Evolutionary conservation across 2,113 vertebrate genomes (phyloP).

Genomic region (Neogale vison): DNA sequence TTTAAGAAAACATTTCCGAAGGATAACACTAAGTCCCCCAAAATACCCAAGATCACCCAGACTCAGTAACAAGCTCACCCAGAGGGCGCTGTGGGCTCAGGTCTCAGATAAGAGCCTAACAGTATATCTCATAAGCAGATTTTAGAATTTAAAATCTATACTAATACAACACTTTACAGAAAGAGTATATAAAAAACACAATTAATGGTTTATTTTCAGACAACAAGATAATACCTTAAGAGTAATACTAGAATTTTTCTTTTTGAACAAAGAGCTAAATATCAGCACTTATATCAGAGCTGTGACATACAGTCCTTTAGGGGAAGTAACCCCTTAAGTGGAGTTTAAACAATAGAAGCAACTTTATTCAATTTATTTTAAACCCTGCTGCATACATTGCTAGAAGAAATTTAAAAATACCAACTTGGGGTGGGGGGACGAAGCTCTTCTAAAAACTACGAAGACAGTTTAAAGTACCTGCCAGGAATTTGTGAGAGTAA

Average conservation of each 20-base stretch:
- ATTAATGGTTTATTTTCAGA: not conserved
- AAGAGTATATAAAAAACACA: not conserved
- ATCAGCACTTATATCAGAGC: not conserved
- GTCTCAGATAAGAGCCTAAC: not conserved
- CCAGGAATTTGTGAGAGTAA: not conserved
- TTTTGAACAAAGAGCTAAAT: not conserved
- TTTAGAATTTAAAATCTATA: not conserved
- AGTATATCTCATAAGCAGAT: not conserved
- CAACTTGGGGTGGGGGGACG: no score
- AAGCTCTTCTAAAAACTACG: not conserved
- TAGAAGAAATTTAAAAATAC: not conserved
- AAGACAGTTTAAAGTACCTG: not conserved
- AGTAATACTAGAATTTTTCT: not conserved
- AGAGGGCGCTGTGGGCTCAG: not conserved
- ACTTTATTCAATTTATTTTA: not conserved
- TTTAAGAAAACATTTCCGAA: not conserved
- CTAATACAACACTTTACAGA: not conserved
- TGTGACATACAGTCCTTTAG: not conserved
- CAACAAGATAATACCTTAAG: conserved; percentile 4
- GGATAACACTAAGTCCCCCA: no score
- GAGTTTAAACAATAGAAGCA: not conserved
- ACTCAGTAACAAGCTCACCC: not conserved
- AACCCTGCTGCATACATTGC: not conserved
- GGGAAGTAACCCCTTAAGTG: not conserved
- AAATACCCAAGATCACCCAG: not conserved